Evolutionary conservation across 2,797 vertebrate genomes (phyloP).

Genomic region (Paguma larvata): DNA sequence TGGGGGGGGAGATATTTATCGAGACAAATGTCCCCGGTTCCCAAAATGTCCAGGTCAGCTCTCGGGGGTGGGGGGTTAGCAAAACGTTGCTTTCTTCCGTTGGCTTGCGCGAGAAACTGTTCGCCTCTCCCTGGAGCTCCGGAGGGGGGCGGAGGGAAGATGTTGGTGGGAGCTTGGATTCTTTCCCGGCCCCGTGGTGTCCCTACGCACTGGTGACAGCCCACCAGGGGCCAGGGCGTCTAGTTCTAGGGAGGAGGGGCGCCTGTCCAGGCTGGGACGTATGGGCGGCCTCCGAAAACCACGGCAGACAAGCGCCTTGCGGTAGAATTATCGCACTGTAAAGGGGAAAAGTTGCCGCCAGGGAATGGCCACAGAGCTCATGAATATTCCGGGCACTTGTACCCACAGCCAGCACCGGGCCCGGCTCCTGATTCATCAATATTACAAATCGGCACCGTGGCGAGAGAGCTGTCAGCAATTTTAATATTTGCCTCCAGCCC

Average conservation of each 20-base stretch:
- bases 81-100: background rate
- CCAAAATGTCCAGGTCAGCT: background rate
- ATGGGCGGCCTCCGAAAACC: background rate
- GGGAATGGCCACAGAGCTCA: background rate
- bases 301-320: background rate
- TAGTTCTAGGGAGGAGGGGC: background rate
- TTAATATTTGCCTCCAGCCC: constrained; percentile 21
- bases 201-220: background rate
- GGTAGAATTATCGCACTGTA: background rate
- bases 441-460: background rate
- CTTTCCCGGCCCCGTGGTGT: background rate
- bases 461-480: background rate
- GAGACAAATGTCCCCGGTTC: background rate
- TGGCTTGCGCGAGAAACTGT: background rate
- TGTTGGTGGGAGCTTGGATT: background rate
- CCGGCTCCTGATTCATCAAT: constrained; percentile 53
- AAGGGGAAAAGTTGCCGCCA: background rate
- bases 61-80: too few species aligned
- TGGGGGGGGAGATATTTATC: background rate
- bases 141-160: rapidly evolving
- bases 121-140: background rate
- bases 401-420: constrained; percentile 18
- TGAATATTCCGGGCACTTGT: constrained; percentile 45
- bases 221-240: background rate
- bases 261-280: rapidly evolving